A percentile compares a stretch with the other conserved stretches of the same genome.
Conservation (phyloP, 1,140 invertebrate genomes). For the Drosophila jambulina region DNA sequence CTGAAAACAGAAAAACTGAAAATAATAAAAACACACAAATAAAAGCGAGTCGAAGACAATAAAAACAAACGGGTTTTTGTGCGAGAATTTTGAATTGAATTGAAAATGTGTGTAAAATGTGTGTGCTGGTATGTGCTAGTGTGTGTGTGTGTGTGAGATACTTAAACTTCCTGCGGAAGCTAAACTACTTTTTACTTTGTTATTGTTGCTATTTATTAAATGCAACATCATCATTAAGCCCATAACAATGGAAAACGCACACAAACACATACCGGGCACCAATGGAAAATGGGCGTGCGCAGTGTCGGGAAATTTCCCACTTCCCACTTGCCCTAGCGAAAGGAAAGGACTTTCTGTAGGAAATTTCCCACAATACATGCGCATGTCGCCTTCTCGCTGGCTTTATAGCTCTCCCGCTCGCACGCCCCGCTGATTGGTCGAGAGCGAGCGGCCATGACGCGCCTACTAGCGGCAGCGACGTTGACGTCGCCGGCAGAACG, state of each 20-base stretch:
- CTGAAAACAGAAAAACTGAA: slow-evolving; percentile 13
- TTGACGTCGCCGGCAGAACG: slow-evolving; percentile 36
- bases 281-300: slow-evolving; percentile 71
- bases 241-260: slow-evolving; percentile 70
- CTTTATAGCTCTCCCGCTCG: slow-evolving; percentile 44
- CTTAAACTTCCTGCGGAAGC: slow-evolving; percentile 81
- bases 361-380: slow-evolving; percentile 54
- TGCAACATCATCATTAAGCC: slow-evolving; percentile 81
- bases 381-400: slow-evolving; percentile 19
- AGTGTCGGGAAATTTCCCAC: slow-evolving; percentile 49
- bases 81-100: slow-evolving; percentile 71
- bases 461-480: slow-evolving; percentile 43
- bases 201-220: slow-evolving; percentile 66
- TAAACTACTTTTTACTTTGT: slow-evolving; percentile 71
- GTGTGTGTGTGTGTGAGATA: slow-evolving; percentile 35
- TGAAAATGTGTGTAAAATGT: slow-evolving; percentile 67
- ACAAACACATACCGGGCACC: slow-evolving; percentile 15
- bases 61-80: slow-evolving; percentile 67
- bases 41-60: slow-evolving; percentile 18
- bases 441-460: slow-evolving; percentile 42
- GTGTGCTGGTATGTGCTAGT: neutral
- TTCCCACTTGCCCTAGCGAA: slow-evolving; percentile 2
- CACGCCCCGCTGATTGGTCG: slow-evolving; percentile 53
- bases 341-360: slow-evolving; percentile 11
- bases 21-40: slow-evolving; percentile 37